phyloP scores from a whole-genome alignment of 2,113 vertebrate genomes.

The Nannospalax galili region DNA sequence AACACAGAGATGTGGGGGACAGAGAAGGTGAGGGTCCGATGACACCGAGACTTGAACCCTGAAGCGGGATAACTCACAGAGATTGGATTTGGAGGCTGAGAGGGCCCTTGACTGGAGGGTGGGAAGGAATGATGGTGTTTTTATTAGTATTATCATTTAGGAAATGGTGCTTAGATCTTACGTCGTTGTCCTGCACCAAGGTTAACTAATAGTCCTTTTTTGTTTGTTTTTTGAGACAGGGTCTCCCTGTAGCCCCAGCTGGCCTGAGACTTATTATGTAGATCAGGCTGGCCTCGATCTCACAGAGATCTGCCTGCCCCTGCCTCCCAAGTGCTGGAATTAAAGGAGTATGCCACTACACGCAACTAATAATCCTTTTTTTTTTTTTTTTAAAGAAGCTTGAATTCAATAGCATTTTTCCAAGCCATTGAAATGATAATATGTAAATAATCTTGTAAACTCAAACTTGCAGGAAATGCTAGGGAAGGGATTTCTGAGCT shows the following conservation, averaged over 20 bases:
- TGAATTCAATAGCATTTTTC: neutral
- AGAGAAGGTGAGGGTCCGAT: neutral
- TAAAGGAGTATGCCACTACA: too few relatives aligned
- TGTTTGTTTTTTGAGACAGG: too few relatives aligned
- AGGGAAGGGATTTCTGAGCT: neutral
- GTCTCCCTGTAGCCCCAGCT: too few relatives aligned
- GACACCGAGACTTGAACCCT: neutral
- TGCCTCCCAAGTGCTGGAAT: too few relatives aligned
- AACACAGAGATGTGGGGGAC: rapidly evolving
- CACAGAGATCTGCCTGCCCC: too few relatives aligned
- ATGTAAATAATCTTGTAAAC: neutral
- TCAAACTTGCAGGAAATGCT: neutral
- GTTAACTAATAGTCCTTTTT: neutral
- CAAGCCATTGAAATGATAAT: neutral
- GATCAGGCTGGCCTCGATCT: too few relatives aligned
- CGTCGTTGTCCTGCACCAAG: neutral
- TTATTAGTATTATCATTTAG: neutral
- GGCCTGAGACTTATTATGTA: too few relatives aligned
- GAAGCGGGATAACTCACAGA: rapidly evolving
- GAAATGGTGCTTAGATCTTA: neutral
- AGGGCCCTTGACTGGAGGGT: neutral
- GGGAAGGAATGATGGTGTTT: rapidly evolving
- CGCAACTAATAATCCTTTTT: neutral
- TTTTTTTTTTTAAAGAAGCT: too few relatives aligned
- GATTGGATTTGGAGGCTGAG: neutral